Conservation (phyloP, 2,888 invertebrate genomes). For the Cosmopolites sordidus region DNA sequence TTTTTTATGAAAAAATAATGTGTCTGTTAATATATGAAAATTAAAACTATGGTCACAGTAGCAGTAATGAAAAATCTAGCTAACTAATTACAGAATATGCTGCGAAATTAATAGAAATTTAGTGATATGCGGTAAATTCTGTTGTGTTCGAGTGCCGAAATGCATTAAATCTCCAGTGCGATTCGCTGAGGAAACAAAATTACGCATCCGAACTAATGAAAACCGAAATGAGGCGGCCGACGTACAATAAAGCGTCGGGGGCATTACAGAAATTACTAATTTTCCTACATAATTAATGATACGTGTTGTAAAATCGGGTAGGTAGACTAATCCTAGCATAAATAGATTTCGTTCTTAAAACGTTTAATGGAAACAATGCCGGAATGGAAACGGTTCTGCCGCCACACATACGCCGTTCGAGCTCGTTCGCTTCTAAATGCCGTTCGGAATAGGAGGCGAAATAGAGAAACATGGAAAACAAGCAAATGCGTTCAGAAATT, state of each 20-base stretch:
- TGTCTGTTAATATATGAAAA: too few species aligned
- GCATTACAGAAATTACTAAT: conserved; percentile 20
- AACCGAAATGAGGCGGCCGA: conserved; percentile 6
- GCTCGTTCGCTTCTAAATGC: background rate
- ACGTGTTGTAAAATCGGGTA: conserved; percentile 7
- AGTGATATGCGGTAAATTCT: background rate
- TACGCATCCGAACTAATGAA: conserved; percentile 11
- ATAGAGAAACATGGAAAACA: background rate
- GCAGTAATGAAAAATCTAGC: too few species aligned
- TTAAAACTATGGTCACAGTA: too few species aligned
- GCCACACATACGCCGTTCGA: conserved; percentile 3
- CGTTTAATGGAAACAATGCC: conserved; percentile 11
- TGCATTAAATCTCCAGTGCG: conserved; percentile 7
- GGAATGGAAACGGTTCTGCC: conserved; percentile 5
- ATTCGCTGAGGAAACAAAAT: conserved; percentile 10
- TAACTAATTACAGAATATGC: too few species aligned
- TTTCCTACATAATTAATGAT: conserved; percentile 20
- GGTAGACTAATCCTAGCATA: conserved; percentile 11
- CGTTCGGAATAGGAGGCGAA: background rate
- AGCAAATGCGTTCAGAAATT: too few species aligned
- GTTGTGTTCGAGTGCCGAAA: background rate
- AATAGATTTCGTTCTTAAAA: conserved; percentile 14
- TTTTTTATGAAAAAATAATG: too few species aligned
- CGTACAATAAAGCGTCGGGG: conserved; percentile 6
- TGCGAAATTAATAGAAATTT: background rate